Conservation (phyloP, 2,888 invertebrate species). For the Cataglyphis altisquamis region DNA sequence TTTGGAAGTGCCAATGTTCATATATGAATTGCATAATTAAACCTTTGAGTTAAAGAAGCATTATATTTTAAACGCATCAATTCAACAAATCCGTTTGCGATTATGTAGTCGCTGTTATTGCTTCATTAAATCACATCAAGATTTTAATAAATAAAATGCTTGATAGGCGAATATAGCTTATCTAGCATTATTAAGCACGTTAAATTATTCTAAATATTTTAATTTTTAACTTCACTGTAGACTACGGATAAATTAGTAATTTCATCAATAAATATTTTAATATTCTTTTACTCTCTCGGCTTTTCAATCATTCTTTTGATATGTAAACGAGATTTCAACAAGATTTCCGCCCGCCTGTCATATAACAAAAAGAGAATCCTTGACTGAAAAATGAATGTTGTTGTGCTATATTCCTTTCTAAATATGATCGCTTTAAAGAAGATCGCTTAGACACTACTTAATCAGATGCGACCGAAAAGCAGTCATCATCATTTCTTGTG, state of each 20-base stretch:
- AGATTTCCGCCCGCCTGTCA: slow-evolving; percentile 38
- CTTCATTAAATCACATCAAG: not conserved
- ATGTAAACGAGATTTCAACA: slow-evolving; percentile 28
- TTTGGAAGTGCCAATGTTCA: slow-evolving; percentile 42
- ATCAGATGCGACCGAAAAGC: slow-evolving; percentile 58
- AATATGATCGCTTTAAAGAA: slow-evolving; percentile 38
- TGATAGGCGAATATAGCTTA: not conserved
- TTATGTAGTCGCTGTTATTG: not conserved
- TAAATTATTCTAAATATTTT: slow-evolving; percentile 23
- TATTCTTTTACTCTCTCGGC: not conserved
- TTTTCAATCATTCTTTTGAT: slow-evolving; percentile 35
- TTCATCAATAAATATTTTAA: slow-evolving; percentile 21
- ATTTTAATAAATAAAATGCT: not conserved
- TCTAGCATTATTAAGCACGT: not conserved
- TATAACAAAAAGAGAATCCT: slow-evolving; percentile 5
- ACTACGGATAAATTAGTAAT: not conserved
- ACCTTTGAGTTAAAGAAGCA: slow-evolving; percentile 44
- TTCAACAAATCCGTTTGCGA: not conserved
- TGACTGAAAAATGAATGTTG: slow-evolving; percentile 39
- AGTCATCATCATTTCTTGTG: slow-evolving; percentile 44
- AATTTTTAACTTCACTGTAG: not conserved
- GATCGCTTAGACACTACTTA: slow-evolving; percentile 61
- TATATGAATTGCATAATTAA: slow-evolving; percentile 35
- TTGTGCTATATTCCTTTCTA: slow-evolving; percentile 35
- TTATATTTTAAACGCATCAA: slow-evolving; percentile 1